Conservation (phyloP, 1,140 invertebrate species). For the Cotesia vestalis region DNA sequence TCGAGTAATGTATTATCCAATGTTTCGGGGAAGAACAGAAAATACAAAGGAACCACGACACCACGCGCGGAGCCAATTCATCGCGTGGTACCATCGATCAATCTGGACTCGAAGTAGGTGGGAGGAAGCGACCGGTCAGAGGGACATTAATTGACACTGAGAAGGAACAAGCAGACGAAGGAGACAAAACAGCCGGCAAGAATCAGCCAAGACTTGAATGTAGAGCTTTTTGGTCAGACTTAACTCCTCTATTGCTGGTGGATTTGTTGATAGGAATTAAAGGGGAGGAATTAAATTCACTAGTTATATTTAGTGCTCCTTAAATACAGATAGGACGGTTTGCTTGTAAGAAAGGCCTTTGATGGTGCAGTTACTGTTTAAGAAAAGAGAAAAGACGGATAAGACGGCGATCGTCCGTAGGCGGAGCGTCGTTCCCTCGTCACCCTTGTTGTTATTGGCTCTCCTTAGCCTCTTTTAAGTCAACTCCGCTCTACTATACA, state of each 20-base stretch:
- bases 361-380: constrained; percentile 13
- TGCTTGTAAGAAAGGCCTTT: constrained; percentile 25
- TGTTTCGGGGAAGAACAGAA: not conserved
- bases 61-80: constrained; percentile 31
- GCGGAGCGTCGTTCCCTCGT: constrained; percentile 61
- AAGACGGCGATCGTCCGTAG: constrained; percentile 50
- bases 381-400: constrained; percentile 45
- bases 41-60: constrained; percentile 13
- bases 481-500: not conserved
- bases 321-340: constrained; percentile 28
- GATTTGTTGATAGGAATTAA: not conserved
- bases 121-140: constrained; percentile 36
- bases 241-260: no score
- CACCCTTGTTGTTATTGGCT: constrained; percentile 55
- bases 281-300: not conserved
- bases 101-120: not conserved
- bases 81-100: constrained; percentile 35
- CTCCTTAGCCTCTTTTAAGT: constrained; percentile 9
- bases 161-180: constrained; percentile 24
- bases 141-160: constrained; percentile 65
- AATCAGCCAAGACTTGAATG: not conserved
- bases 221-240: constrained; percentile 6
- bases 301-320: constrained; percentile 14
- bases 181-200: constrained; percentile 31
- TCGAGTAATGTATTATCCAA: not conserved